Base-by-base conservation (phyloP, 37 sponge, comb jelly and placozoan species). In the Geodia barretti region DNA sequence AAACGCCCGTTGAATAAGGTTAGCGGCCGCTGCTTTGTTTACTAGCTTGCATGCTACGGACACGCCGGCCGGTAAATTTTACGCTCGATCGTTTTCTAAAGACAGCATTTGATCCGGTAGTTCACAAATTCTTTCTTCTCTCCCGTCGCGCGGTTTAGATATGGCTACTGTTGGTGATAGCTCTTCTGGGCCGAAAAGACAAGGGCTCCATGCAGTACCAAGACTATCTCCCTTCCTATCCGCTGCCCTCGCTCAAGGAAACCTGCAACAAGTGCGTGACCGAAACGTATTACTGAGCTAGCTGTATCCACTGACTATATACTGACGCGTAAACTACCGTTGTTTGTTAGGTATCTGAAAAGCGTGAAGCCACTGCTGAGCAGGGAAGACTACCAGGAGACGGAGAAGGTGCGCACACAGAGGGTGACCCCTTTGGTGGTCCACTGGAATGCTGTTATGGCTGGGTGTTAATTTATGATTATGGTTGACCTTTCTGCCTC, bases 301-400 rank as follows among this genome's bases (percentile, higher is more conserved):
- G 43, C 23, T 17, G 65, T 29, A 76, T 76, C 23, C 39, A 54
- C 20, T 36, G 24, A 9, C 26, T 29, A 36, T 39, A 61, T 77
- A 28, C 60, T 28, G 0, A 20, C 71, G 65, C 29, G 8, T 30
- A 21, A 9, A 40, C 4, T 60, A 71, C 25, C 72, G 7, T 40
- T 66, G 36, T 64, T 1, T 39, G 7, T 30, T 62, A 93, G 94
- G 81, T 93, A 87, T 39, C 37, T 93, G 80, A 69, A 73, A 9
- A 84, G 68, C 54, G 90, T 93, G 14, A 41, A 68, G 32, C 94
- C 94, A 36, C 68, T 93, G 23, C 73, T 93, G 40, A 72, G 78
- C 26, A 78, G 68, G 5, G 84, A 93, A 63, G 84, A 93, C 39
- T 93, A 74, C 62, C 26, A 68, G 36, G 54, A 82, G 26, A 83